phyloP scores from a whole-genome alignment of 2,888 invertebrate genomes.

The Margaritifera margaritifera region DNA sequence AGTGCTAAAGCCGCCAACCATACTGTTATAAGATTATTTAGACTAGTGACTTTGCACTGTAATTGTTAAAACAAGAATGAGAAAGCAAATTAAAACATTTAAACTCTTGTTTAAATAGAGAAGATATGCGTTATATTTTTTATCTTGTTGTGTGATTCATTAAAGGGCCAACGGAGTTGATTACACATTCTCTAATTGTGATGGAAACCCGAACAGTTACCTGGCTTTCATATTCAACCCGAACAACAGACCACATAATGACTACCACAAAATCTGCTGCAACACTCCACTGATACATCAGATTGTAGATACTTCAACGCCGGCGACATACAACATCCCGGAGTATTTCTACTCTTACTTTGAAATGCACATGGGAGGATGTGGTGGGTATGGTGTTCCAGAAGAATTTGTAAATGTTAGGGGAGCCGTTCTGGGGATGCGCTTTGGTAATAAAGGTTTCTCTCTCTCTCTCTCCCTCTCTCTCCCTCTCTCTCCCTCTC shows the following conservation, averaged over 20 bases:
- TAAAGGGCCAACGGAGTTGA: constrained; percentile 15
- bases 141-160: neutral
- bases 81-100: no score
- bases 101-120: no score
- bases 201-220: constrained; percentile 25
- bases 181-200: constrained; percentile 25
- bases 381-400: constrained; percentile 24
- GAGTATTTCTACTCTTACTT: constrained; percentile 13
- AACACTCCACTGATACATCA: constrained; percentile 12
- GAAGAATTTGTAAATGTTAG: constrained; percentile 10
- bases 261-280: constrained; percentile 15
- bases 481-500: no score
- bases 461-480: no score
- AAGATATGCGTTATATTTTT: no score
- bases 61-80: no score
- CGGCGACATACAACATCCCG: constrained; percentile 8
- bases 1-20: no score
- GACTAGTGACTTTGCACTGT: no score
- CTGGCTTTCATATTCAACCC: constrained; percentile 23
- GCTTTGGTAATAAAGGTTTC: constrained; percentile 9
- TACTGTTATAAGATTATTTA: no score
- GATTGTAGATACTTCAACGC: constrained; percentile 15
- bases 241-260: constrained; percentile 3
- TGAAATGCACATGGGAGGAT: constrained; percentile 30
- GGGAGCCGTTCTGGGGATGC: constrained; percentile 15